phyloP scores from a whole-genome alignment of 2,888 invertebrate species.

The Drosophila yooni region DNA sequence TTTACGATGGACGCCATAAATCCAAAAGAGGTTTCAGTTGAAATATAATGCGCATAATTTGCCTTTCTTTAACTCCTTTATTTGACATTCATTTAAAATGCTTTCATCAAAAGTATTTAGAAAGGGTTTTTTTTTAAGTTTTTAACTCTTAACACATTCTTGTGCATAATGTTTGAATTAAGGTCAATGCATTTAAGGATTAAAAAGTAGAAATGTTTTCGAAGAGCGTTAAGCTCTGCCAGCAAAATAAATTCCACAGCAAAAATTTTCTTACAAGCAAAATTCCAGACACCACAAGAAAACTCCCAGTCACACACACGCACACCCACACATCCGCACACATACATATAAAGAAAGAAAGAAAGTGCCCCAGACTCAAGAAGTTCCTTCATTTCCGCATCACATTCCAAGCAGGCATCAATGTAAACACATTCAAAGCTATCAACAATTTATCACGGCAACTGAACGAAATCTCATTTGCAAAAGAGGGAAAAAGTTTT shows the following conservation, averaged over 20 bases:
- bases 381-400: slow-evolving; percentile 38
- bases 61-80: neutral
- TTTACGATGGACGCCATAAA: neutral
- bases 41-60: neutral
- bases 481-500: slow-evolving; percentile 62
- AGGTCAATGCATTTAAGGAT: slow-evolving; percentile 43
- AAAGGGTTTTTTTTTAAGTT: neutral
- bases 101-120: slow-evolving; percentile 8
- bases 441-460: slow-evolving; percentile 79
- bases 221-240: slow-evolving; percentile 16
- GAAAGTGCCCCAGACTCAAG: slow-evolving; percentile 18
- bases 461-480: slow-evolving; percentile 75
- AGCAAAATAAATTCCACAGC: slow-evolving; percentile 45
- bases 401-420: slow-evolving; percentile 55
- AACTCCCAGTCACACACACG: neutral
- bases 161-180: slow-evolving; percentile 45
- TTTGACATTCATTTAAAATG: neutral
- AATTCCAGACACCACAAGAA: slow-evolving; percentile 53
- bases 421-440: slow-evolving; percentile 71
- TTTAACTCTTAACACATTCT: slow-evolving; percentile 16
- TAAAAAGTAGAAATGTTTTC: slow-evolving; percentile 26
- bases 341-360: neutral
- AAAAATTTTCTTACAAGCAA: slow-evolving; percentile 47
- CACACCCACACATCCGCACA: slow-evolving; percentile 10
- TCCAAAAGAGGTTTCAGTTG: neutral